A percentile compares a stretch with the other conserved stretches of the same genome.
Conservation (phyloP, 2,113 vertebrate genomes). For the Rallus limicola region DNA sequence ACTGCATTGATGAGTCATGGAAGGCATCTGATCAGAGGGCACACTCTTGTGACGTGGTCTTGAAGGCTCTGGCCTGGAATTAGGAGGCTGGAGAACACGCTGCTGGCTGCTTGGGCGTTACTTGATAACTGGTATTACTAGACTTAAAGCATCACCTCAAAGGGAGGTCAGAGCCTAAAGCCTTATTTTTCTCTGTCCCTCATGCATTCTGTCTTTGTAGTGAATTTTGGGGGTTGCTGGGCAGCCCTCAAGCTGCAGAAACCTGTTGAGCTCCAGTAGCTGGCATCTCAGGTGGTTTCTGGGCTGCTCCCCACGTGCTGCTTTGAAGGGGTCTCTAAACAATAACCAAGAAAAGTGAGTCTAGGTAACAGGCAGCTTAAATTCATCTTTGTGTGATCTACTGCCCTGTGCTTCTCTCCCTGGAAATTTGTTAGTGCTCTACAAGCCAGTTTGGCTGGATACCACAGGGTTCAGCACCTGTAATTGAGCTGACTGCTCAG, state of each 20-base stretch:
- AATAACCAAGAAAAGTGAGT: background rate
- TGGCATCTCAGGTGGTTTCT: background rate
- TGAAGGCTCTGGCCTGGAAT: background rate
- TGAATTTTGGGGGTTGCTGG: background rate
- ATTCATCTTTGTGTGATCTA: background rate
- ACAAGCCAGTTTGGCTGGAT: background rate
- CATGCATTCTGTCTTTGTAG: background rate
- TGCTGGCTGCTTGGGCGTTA: background rate
- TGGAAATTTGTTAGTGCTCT: background rate
- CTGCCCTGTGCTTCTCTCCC: background rate
- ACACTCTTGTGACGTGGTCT: background rate
- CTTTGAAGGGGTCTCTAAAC: background rate
- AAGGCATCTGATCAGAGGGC: background rate
- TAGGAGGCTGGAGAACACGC: background rate
- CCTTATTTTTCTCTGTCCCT: background rate
- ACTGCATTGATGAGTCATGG: background rate
- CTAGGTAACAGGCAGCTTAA: background rate
- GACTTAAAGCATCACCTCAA: background rate
- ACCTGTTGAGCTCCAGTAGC: background rate
- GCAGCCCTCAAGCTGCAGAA: background rate
- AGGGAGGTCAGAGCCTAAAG: background rate
- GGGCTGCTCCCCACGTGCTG: background rate
- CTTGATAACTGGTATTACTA: too few relatives aligned
- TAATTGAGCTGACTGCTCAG: background rate
- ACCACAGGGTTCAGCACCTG: background rate